Conservation (phyloP, 2,113 vertebrate genomes). For the Asarcornis scutulata region DNA sequence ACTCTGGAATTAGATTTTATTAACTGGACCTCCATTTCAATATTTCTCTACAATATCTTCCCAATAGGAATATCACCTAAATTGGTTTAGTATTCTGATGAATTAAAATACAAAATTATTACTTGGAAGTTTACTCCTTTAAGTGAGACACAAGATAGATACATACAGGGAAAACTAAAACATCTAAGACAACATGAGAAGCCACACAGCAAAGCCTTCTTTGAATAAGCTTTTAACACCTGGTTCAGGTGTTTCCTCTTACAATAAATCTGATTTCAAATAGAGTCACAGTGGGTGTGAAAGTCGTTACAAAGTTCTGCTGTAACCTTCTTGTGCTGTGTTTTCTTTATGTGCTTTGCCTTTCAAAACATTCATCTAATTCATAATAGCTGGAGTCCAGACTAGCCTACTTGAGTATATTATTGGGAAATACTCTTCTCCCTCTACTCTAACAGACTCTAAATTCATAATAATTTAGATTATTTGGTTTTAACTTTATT, state of each 20-base stretch:
- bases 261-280: background rate
- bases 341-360: background rate
- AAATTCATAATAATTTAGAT: background rate
- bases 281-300: background rate
- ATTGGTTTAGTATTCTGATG: background rate
- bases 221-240: background rate
- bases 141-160: background rate
- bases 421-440: background rate
- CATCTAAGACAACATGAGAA: background rate
- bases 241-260: background rate
- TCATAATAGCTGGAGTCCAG: background rate
- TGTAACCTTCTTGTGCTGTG: background rate
- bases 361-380: background rate
- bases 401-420: background rate
- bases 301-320: background rate
- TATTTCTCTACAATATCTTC: background rate
- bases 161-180: background rate
- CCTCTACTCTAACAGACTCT: background rate
- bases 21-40: background rate
- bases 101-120: background rate
- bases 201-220: background rate
- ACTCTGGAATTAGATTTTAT: background rate
- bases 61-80: background rate
- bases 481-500: background rate
- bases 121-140: background rate